A percentile compares a stretch with the other conserved stretches of the same genome.
These are phyloP conservation scores for Sardinella longiceps DNA, from an alignment of 2,797 vertebrate genomes.

Conservation along the genomic window DNA sequence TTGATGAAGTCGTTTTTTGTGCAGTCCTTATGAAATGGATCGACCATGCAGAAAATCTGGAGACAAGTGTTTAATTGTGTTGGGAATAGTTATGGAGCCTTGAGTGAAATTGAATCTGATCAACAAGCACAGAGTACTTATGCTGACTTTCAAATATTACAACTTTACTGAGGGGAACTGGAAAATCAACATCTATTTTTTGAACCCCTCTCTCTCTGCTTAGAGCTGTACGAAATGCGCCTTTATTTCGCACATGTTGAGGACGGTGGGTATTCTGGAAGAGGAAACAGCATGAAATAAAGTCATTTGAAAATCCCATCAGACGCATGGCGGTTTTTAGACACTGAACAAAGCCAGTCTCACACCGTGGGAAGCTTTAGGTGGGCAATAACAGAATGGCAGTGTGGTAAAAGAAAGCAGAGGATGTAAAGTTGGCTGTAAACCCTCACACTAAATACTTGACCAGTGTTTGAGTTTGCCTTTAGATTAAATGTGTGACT, in stretches of 20 bases:
- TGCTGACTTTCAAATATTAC: conserved; percentile 41
- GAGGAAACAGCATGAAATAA: background rate
- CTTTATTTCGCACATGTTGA: background rate
- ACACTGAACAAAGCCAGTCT: background rate
- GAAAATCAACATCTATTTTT: conserved; percentile 23
- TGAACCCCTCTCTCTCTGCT: background rate
- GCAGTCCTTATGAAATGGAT: conserved; percentile 65
- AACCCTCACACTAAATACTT: background rate
- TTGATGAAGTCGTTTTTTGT: conserved; percentile 72
- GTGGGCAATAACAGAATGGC: background rate
- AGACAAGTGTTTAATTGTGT: conserved; percentile 33
- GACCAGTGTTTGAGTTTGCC: conserved; percentile 39
- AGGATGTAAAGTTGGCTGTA: background rate
- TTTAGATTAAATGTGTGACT: conserved; percentile 45
- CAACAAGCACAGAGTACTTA: conserved; percentile 43
- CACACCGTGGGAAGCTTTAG: background rate
- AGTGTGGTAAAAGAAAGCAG: background rate
- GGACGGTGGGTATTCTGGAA: background rate
- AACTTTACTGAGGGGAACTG: conserved; percentile 38
- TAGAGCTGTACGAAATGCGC: background rate
- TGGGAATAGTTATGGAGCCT: conserved; percentile 53
- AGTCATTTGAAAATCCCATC: conserved; percentile 5
- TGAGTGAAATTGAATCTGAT: conserved; percentile 55
- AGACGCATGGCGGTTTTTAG: background rate
- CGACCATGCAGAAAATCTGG: conserved; percentile 51